A percentile compares a stretch with the other conserved stretches of the same genome.
phyloP scores from a whole-genome alignment of 1,140 invertebrate species.

The Ostrea edulis region DNA sequence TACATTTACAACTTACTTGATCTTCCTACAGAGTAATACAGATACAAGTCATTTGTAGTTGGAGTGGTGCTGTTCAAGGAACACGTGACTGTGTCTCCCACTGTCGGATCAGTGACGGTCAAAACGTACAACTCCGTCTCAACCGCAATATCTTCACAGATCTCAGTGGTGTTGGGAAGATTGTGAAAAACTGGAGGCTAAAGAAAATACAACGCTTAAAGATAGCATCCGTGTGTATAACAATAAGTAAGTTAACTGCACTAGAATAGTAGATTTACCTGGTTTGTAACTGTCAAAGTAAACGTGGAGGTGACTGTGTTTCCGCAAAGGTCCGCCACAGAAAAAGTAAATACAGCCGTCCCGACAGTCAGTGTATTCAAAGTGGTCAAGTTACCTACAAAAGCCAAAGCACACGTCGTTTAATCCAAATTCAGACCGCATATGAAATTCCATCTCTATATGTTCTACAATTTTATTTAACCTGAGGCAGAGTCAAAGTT shows the following conservation, averaged over 20 bases:
- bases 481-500: not conserved
- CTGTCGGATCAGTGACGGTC: conserved; percentile 13
- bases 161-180: not conserved
- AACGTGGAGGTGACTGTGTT: not conserved
- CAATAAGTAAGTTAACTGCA: too few relatives aligned
- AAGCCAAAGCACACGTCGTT: not conserved
- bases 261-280: not conserved
- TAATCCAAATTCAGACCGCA: not conserved
- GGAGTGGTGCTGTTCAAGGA: not conserved
- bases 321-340: not conserved
- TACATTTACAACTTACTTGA: not conserved
- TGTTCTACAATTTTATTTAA: not conserved
- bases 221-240: too few relatives aligned
- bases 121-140: conserved; percentile 13
- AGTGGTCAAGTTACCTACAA: not conserved
- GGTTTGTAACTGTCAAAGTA: not conserved
- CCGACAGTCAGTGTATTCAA: not conserved
- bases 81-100: not conserved
- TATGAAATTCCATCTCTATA: too few relatives aligned
- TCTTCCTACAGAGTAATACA: conserved; percentile 2
- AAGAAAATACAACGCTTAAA: not conserved
- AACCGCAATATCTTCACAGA: not conserved
- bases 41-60: not conserved
- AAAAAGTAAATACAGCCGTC: not conserved
- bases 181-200: conserved; percentile 30